phyloP scores from a whole-genome alignment of 64 coral and sea anemone genomes.

The Montipora efflorescens region DNA sequence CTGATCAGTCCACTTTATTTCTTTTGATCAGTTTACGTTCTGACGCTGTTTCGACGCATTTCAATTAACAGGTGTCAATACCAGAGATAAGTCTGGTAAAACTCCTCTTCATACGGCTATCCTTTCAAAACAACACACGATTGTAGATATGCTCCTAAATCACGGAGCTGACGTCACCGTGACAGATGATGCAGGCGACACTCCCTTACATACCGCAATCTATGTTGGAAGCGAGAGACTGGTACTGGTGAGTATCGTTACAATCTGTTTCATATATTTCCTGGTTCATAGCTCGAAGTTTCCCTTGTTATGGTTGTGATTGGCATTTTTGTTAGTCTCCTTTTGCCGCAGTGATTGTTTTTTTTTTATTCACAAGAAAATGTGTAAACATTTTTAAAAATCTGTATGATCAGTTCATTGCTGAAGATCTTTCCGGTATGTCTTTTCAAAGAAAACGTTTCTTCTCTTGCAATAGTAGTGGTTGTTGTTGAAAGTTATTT shows the following conservation, averaged over 20 bases:
- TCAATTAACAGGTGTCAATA: slow-evolving; percentile 10
- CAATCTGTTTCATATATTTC: not conserved
- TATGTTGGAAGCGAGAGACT: slow-evolving; percentile 40
- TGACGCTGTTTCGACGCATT: not conserved
- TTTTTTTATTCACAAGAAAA: too few species aligned
- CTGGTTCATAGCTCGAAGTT: too few species aligned
- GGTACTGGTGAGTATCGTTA: slow-evolving; percentile 10
- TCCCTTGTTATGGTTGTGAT: too few species aligned
- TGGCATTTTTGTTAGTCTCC: too few species aligned
- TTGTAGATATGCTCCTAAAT: slow-evolving; percentile 26
- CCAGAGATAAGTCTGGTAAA: slow-evolving; percentile 29
- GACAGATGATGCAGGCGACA: slow-evolving; percentile 31
- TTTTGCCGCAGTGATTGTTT: too few species aligned
- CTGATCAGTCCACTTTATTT: too few species aligned
- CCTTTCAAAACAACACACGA: slow-evolving; percentile 27
- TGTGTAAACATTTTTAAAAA: too few species aligned
- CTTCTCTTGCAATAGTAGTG: too few species aligned
- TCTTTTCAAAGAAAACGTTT: too few species aligned
- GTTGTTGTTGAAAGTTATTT: too few species aligned
- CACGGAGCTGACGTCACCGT: slow-evolving; percentile 36
- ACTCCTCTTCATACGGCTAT: slow-evolving; percentile 44
- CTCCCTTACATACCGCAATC: slow-evolving; percentile 27
- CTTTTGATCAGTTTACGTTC: not conserved
- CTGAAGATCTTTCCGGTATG: too few species aligned
- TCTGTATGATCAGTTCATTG: too few species aligned